These are phyloP conservation scores for Galeopsomyia nigrocyanea DNA, from an alignment of 2,888 invertebrate species.

Conservation along the genomic window DNA sequence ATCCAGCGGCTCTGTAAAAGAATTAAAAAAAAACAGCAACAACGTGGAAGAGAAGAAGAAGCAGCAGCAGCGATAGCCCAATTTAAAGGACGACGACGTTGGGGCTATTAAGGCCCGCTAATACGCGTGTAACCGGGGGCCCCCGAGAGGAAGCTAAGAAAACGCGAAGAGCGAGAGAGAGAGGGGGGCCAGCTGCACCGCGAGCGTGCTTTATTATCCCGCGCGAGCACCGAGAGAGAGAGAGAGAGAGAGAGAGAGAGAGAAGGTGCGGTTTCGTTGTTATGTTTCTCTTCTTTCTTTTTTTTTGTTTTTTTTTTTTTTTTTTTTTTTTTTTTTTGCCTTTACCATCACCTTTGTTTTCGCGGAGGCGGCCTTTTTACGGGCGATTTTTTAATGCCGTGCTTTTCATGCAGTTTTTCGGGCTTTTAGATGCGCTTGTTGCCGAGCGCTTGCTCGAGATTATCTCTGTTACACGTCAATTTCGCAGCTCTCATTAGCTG, in stretches of 20 bases:
- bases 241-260: neutral
- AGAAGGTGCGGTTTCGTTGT: too few relatives aligned
- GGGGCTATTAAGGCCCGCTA: slow-evolving; percentile 42
- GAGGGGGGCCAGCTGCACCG: neutral
- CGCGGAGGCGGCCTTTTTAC: neutral
- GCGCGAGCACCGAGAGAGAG: too few relatives aligned
- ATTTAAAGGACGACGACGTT: slow-evolving; percentile 34
- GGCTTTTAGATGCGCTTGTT: slow-evolving; percentile 6
- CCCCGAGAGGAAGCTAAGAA: neutral
- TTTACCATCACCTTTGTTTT: neutral
- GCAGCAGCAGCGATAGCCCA: slow-evolving; percentile 28
- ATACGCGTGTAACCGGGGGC: slow-evolving; percentile 40
- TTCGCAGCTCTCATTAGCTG: too few relatives aligned
- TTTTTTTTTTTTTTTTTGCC: too few relatives aligned
- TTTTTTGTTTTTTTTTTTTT: too few relatives aligned
- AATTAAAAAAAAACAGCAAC: slow-evolving; percentile 9
- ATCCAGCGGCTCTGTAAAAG: neutral
- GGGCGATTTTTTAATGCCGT: slow-evolving; percentile 7
- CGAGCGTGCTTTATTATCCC: neutral
- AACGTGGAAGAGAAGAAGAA: neutral
- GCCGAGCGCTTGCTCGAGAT: neutral
- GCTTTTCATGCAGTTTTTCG: slow-evolving; percentile 21
- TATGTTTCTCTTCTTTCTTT: neutral
- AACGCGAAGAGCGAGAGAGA: neutral
- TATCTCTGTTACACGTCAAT: slow-evolving; percentile 9